These are phyloP conservation scores for Mythimna ferrago DNA, from an alignment of 2,888 invertebrate genomes.

Conservation along the genomic window DNA sequence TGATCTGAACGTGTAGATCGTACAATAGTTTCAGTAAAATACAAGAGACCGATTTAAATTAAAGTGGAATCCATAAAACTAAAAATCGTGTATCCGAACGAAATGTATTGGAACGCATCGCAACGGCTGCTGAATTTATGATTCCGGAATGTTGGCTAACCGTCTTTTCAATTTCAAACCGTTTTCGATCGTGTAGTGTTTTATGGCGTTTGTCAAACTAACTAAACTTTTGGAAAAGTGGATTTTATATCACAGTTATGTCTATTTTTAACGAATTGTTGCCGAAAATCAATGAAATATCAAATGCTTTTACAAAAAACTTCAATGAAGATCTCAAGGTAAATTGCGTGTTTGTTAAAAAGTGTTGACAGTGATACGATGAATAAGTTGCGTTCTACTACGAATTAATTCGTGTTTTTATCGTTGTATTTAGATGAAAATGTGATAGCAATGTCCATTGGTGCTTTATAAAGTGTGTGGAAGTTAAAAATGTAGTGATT, in stretches of 20 bases:
- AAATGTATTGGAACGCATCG: slow-evolving; percentile 24
- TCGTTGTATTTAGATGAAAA: slow-evolving; percentile 1
- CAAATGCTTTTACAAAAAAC: slow-evolving; percentile 72
- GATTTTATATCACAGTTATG: slow-evolving; percentile 79
- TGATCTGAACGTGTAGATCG: too few species aligned
- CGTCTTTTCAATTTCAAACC: slow-evolving; percentile 85
- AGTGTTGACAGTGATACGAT: slow-evolving; percentile 40
- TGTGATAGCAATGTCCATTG: slow-evolving; percentile 10
- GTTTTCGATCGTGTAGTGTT: slow-evolving; percentile 84
- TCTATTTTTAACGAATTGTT: slow-evolving; percentile 85
- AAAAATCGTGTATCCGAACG: slow-evolving; percentile 31
- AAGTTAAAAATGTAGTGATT: slow-evolving; percentile 66
- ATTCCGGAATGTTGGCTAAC: slow-evolving; percentile 50
- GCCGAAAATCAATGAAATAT: slow-evolving; percentile 81
- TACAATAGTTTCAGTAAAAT: too few species aligned
- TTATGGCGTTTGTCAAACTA: slow-evolving; percentile 81
- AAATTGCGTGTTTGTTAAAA: slow-evolving; percentile 58
- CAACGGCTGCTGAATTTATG: slow-evolving; percentile 26
- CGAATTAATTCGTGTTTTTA: slow-evolving; percentile 37
- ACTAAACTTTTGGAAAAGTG: slow-evolving; percentile 75
- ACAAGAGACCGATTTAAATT: too few species aligned
- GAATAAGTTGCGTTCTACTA: slow-evolving; percentile 28
- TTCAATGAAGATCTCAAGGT: slow-evolving; percentile 83
- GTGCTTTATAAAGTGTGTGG: slow-evolving; percentile 34
- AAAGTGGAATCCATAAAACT: too few species aligned